Percentiles rank a stretch among this genome's conserved stretches.
Evolutionary conservation across 2,797 vertebrate species (phyloP).

Genomic region (Petrocephalus schoutedeni): DNA sequence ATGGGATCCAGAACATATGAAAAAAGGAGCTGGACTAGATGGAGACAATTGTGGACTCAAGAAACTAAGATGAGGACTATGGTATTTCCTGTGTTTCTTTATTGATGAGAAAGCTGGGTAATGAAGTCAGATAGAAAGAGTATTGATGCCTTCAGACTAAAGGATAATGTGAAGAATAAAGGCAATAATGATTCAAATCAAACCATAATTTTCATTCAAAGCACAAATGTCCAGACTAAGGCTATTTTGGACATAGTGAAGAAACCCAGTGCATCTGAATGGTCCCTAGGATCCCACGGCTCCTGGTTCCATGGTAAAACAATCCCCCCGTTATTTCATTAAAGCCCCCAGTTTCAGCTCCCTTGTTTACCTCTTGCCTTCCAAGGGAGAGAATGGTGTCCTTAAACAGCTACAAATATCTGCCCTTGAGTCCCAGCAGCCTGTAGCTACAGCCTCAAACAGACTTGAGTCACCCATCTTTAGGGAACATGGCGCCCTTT

Average conservation of each 20-base stretch:
- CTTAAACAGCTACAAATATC: constrained; percentile 4
- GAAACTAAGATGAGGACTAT: background rate
- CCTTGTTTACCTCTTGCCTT: background rate
- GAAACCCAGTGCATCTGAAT: background rate
- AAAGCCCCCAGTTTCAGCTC: background rate
- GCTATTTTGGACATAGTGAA: background rate
- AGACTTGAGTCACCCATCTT: background rate
- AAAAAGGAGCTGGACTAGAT: background rate
- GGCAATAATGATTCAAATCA: background rate
- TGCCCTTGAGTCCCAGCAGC: background rate
- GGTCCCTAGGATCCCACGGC: background rate
- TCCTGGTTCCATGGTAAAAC: background rate
- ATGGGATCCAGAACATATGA: background rate
- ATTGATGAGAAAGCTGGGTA: background rate
- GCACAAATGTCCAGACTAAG: constrained; percentile 1
- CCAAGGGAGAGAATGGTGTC: background rate
- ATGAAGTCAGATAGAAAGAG: background rate
- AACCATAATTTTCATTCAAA: background rate
- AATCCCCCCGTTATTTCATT: background rate
- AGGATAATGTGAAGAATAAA: background rate
- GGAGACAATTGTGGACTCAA: background rate
- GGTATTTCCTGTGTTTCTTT: background rate
- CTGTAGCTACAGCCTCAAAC: background rate
- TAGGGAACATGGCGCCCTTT: background rate
- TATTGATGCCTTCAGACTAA: background rate